Evolutionary conservation across 2,113 vertebrate species (phyloP).

Genomic region (Phocoena sinus): DNA sequence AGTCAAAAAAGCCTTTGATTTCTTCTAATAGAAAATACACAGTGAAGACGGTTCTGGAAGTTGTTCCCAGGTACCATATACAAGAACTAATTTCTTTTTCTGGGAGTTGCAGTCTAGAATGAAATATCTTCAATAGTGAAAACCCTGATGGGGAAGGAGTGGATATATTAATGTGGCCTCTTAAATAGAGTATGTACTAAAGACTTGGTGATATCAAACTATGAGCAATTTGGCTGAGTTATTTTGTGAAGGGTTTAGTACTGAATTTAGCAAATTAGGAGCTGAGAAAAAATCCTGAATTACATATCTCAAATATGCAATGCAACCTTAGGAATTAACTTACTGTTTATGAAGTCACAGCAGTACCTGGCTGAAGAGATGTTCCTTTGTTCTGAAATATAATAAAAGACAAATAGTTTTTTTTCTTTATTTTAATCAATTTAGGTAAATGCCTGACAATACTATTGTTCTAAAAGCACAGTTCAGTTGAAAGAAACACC

Average conservation of each 20-base stretch:
- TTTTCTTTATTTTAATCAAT: constrained; percentile 29
- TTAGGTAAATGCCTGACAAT: constrained; percentile 42
- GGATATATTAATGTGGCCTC: not conserved
- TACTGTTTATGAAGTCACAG: not conserved
- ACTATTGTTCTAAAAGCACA: constrained; percentile 42
- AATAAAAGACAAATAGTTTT: not conserved
- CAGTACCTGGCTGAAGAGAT: not conserved
- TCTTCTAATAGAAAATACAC: not conserved
- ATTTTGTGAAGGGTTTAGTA: not conserved
- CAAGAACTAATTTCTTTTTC: not conserved
- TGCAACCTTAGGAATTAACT: not conserved
- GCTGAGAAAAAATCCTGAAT: not conserved
- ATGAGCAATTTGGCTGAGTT: not conserved
- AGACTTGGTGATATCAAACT: not conserved
- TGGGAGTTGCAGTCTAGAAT: not conserved
- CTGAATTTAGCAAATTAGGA: not conserved
- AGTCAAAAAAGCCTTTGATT: not conserved
- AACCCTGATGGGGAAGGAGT: not conserved
- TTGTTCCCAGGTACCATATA: not conserved
- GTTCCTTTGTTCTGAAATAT: not conserved
- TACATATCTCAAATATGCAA: constrained; percentile 9
- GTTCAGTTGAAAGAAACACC: constrained; percentile 19
- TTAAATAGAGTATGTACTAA: not conserved
- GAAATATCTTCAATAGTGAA: not conserved
- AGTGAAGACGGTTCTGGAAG: not conserved